Conservation (phyloP, 2,888 invertebrate species). For the Aleiodes leptofemur region DNA sequence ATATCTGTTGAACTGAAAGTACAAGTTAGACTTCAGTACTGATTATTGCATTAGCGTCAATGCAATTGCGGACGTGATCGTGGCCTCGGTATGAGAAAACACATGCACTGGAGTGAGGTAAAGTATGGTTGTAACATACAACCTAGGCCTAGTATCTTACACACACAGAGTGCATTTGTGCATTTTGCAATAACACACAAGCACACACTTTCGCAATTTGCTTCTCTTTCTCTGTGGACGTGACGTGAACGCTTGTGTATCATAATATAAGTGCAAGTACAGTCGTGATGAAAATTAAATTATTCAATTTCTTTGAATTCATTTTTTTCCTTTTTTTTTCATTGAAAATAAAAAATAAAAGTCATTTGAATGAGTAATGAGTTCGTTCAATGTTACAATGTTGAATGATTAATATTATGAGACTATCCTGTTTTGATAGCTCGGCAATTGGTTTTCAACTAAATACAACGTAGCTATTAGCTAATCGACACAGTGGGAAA, state of each 20-base stretch:
- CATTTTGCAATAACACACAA: constrained; percentile 63
- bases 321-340: constrained; percentile 20
- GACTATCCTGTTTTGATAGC: not conserved
- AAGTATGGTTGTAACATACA: constrained; percentile 33
- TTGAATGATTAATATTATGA: not conserved
- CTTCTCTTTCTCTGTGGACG: constrained; percentile 59
- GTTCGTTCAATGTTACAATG: not conserved
- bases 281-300: constrained; percentile 44
- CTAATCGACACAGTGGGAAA: constrained; percentile 10
- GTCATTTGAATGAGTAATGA: no score
- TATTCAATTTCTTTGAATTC: constrained; percentile 4
- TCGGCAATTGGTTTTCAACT: constrained; percentile 3
- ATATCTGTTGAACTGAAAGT: constrained; percentile 20
- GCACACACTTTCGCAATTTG: constrained; percentile 61
- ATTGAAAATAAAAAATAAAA: not conserved
- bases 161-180: constrained; percentile 40
- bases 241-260: constrained; percentile 49
- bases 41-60: constrained; percentile 30
- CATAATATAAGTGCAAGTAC: constrained; percentile 37
- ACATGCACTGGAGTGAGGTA: constrained; percentile 28
- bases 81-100: constrained; percentile 43
- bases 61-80: constrained; percentile 45
- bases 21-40: constrained; percentile 15
- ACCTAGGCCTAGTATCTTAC: constrained; percentile 56
- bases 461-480: constrained; percentile 23